Base-by-base conservation (phyloP, 1,140 invertebrate genomes). In the Drosophila nikananu region DNA sequence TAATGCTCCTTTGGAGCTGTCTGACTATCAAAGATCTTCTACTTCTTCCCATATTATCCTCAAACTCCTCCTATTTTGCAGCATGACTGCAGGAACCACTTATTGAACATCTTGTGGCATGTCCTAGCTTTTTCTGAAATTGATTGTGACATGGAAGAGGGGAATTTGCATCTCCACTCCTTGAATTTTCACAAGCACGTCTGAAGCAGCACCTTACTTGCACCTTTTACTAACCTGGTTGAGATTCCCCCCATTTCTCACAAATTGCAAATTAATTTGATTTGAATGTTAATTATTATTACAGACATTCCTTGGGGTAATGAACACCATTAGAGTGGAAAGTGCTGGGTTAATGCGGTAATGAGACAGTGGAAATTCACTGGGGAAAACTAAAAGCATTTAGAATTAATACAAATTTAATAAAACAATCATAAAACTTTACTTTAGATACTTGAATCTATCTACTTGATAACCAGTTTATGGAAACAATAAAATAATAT, bases 201-300 rank as follows among this genome's bases (percentile, higher is more conserved):
- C 30, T 30, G 30, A 8, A 30, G 19, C 13, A 23, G 21, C 44
- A 49, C 37, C 48, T 51, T 52, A 21, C 10, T 27, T 30, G 2
- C 2, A 9, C 30, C 44, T 49, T 30, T 21, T 37, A 30, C 10
- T 8, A 12, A 39, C 37, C 51, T 23, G 17, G 58, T 21, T 54
- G 41, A 59, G 32, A 55, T 35, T 63, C 17, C 51, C 0, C 27
- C 15, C 19, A 39, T 27, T 25, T 61, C 23, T 63, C 76, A 82
- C 64, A 75, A 83, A 83, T 89, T 81, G 80, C 41, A 89, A 76
- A 89, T 78, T 83, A 83, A 89, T 81, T 87, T 75, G 73, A 89
- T 87, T 87, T 83, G 51, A 75, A 81, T 58, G 60, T 78, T 81
- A 83, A 83, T 87, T 78, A 83, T 72, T 65, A 55, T 74, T 63